Evolutionary conservation across 64 coral and sea anemone species (phyloP).

Genomic region (Pocillopora damicornis): DNA sequence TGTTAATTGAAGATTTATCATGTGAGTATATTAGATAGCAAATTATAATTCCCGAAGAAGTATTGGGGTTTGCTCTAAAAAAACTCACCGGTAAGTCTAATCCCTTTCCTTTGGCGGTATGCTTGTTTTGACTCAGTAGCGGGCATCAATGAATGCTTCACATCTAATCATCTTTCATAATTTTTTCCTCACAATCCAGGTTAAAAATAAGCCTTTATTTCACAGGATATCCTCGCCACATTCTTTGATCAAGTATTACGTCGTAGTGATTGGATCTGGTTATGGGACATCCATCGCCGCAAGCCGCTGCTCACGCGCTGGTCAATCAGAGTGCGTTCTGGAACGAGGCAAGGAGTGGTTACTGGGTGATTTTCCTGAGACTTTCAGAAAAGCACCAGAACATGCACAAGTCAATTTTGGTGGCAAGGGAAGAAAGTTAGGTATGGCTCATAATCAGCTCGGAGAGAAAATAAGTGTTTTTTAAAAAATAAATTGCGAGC

Average conservation of each 20-base stretch:
- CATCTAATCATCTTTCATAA: not conserved
- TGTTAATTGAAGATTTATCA: no score
- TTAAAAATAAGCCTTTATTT: not conserved
- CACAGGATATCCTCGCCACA: slow-evolving; percentile 34
- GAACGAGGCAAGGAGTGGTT: slow-evolving; percentile 71
- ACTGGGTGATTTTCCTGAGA: slow-evolving; percentile 67
- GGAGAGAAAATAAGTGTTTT: not conserved
- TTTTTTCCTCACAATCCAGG: not conserved
- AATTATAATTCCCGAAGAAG: no score
- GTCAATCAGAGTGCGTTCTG: slow-evolving; percentile 58
- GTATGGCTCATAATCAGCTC: not conserved
- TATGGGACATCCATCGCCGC: slow-evolving; percentile 69
- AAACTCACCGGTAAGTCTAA: no score
- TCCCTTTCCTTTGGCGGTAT: no score
- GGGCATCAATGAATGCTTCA: no score
- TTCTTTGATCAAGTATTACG: slow-evolving; percentile 53
- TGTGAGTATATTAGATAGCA: no score
- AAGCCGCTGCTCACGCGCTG: slow-evolving; percentile 52
- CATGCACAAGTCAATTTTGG: slow-evolving; percentile 51
- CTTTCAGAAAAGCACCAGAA: slow-evolving; percentile 26
- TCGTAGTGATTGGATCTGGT: slow-evolving; percentile 59
- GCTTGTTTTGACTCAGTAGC: no score
- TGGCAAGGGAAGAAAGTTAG: slow-evolving; percentile 13
- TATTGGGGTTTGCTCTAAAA: no score
- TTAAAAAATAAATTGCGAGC: not conserved